phyloP scores from a whole-genome alignment of 1,140 invertebrate species.

The Rhagoletis pomonella region DNA sequence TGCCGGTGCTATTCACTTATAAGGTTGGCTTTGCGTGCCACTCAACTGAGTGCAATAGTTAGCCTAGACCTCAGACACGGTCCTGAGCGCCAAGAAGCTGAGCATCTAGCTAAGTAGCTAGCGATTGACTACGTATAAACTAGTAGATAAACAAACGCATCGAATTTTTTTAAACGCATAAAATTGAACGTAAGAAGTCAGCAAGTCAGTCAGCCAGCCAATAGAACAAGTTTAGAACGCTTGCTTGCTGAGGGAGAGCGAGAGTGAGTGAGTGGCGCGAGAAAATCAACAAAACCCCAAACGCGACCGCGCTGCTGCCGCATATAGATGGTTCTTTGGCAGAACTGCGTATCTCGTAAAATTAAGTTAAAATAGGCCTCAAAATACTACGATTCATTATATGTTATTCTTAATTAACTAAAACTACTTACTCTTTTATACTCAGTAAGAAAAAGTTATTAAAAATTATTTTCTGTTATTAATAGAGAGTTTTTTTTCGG shows the following conservation, averaged over 20 bases:
- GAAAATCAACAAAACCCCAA: background rate
- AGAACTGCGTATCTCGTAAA: too few relatives aligned
- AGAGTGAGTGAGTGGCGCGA: background rate
- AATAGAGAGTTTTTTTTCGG: too few relatives aligned
- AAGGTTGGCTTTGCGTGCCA: constrained; percentile 40
- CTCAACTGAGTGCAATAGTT: background rate
- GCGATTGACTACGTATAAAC: background rate
- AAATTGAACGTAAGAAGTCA: background rate
- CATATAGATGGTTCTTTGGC: too few relatives aligned
- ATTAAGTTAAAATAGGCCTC: too few relatives aligned
- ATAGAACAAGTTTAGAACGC: constrained; percentile 28
- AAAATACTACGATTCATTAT: too few relatives aligned
- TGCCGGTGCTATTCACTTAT: background rate
- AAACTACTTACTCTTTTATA: too few relatives aligned
- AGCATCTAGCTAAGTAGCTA: background rate
- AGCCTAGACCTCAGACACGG: constrained; percentile 42
- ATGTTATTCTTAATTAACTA: too few relatives aligned
- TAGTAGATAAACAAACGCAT: background rate
- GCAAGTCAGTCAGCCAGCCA: background rate
- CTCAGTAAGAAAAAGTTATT: too few relatives aligned
- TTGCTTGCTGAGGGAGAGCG: background rate
- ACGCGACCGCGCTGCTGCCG: background rate
- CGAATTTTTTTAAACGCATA: background rate
- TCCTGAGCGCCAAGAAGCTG: constrained; percentile 40
- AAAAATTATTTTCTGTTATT: too few relatives aligned